A percentile compares a stretch with the other conserved stretches of the same genome.
phyloP scores from a whole-genome alignment of 2,888 invertebrate species.

The Hyppa rectilinea region DNA sequence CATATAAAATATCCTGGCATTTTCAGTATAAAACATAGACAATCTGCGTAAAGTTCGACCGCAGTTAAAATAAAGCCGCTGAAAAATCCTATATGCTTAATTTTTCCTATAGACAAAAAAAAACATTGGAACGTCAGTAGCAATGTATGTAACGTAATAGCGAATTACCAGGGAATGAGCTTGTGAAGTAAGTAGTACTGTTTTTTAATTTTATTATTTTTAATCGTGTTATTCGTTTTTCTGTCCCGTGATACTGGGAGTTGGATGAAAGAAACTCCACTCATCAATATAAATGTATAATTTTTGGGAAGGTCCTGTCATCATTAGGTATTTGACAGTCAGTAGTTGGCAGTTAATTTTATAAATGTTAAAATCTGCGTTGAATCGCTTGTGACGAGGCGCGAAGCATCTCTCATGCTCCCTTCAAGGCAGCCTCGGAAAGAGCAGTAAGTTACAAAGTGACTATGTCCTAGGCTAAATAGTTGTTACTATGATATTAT shows the following conservation, averaged over 20 bases:
- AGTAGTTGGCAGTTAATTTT: constrained; percentile 46
- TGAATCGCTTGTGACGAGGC: constrained; percentile 33
- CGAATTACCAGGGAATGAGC: not conserved
- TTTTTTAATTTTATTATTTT: not conserved
- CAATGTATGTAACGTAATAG: not conserved
- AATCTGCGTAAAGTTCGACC: not conserved
- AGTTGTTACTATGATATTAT: constrained; percentile 63
- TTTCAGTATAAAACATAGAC: not conserved
- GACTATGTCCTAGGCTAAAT: constrained; percentile 52
- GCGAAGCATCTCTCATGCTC: constrained; percentile 22
- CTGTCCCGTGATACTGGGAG: not conserved
- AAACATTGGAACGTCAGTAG: not conserved
- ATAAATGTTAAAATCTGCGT: constrained; percentile 31
- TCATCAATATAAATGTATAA: not conserved
- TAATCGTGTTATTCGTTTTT: not conserved
- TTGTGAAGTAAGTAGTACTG: not conserved
- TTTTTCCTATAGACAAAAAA: no score
- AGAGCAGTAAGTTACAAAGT: constrained; percentile 63
- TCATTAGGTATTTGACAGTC: constrained; percentile 34
- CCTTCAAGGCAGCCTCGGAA: constrained; percentile 30
- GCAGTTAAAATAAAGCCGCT: not conserved
- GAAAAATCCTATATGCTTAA: not conserved
- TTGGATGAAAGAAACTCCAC: no score
- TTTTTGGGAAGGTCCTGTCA: not conserved
- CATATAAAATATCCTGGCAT: not conserved